phyloP scores from a whole-genome alignment of 2,797 vertebrate genomes.

The Ctenopoma kingsleyae region DNA sequence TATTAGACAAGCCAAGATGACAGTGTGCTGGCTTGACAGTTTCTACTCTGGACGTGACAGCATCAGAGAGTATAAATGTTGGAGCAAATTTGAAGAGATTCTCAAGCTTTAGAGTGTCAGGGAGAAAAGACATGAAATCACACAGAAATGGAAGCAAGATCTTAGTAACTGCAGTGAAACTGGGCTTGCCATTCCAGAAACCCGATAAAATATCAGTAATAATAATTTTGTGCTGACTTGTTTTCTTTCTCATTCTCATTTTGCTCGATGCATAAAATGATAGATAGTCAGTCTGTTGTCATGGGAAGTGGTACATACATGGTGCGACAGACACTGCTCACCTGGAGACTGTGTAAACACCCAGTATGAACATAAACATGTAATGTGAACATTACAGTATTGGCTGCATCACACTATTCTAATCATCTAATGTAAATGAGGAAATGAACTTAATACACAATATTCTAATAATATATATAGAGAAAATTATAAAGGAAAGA shows the following conservation, averaged over 20 bases:
- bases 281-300: background rate
- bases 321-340: slow-evolving; percentile 22
- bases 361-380: slow-evolving; percentile 3
- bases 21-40: slow-evolving; percentile 28
- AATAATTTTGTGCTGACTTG: slow-evolving; percentile 51
- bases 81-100: slow-evolving; percentile 19
- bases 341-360: slow-evolving; percentile 37
- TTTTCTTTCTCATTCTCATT: slow-evolving; percentile 16
- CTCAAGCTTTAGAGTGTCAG: slow-evolving; percentile 2
- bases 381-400: slow-evolving; percentile 24
- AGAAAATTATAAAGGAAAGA: background rate
- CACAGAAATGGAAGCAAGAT: background rate
- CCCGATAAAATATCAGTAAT: slow-evolving; percentile 9
- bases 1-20: slow-evolving; percentile 13
- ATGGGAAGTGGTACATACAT: slow-evolving; percentile 11
- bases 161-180: slow-evolving; percentile 15
- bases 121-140: slow-evolving; percentile 2
- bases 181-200: slow-evolving; percentile 52
- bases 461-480: background rate
- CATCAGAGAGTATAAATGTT: slow-evolving; percentile 31
- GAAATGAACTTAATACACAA: background rate
- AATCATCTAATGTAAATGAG: background rate
- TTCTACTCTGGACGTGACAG: slow-evolving; percentile 9
- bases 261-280: too few relatives aligned
- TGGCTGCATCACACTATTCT: slow-evolving; percentile 10